Evolutionary conservation across 1,140 invertebrate species (phyloP).

Genomic region (Argopecten irradians): DNA sequence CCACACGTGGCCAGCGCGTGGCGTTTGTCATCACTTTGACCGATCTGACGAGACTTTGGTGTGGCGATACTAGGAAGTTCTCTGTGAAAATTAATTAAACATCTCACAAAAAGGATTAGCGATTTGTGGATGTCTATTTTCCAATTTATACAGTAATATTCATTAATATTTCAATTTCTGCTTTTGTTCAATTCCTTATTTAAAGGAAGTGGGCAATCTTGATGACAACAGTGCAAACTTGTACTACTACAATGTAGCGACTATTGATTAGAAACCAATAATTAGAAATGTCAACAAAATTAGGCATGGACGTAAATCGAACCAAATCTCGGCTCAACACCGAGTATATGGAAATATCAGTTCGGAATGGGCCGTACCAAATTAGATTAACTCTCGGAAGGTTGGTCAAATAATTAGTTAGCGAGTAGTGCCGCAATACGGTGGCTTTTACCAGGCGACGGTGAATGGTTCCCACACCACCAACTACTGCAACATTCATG

Average conservation of each 20-base stretch:
- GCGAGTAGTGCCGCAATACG: background rate
- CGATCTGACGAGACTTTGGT: background rate
- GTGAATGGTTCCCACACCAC: background rate
- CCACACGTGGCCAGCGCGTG: constrained; percentile 11
- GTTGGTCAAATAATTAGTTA: constrained; percentile 22
- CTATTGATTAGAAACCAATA: constrained; percentile 12
- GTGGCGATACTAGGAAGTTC: constrained; percentile 5
- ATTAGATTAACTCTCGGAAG: constrained; percentile 9
- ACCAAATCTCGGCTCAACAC: background rate
- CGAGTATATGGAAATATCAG: background rate
- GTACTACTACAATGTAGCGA: constrained; percentile 8
- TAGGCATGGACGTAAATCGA: constrained; percentile 9
- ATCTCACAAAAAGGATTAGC: constrained; percentile 11
- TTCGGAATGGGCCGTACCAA: background rate
- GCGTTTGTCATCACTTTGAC: constrained; percentile 11
- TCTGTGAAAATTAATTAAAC: constrained; percentile 23
- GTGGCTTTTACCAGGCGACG: background rate
- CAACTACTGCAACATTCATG: background rate
- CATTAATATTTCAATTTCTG: constrained; percentile 19
- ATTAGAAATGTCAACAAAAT: constrained; percentile 18
- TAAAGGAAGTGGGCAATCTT: constrained; percentile 8
- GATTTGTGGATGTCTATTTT: constrained; percentile 17
- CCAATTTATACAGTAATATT: constrained; percentile 23
- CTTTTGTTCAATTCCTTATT: constrained; percentile 18
- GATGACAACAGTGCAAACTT: background rate